A percentile compares a stretch with the other conserved stretches of the same genome.
phyloP scores from a whole-genome alignment of 2,113 vertebrate genomes.

The Panthera uncia region DNA sequence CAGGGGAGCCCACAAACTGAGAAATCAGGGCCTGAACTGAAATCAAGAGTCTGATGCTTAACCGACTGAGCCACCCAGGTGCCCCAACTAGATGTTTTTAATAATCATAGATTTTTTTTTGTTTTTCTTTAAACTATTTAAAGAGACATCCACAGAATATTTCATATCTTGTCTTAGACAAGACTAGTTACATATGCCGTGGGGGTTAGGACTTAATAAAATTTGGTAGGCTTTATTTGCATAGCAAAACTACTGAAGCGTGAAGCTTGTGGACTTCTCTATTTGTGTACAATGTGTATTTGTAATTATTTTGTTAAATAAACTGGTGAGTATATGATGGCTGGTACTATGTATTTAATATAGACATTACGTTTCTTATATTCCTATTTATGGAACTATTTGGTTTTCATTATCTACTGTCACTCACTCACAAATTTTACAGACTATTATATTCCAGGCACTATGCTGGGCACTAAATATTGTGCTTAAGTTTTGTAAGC shows the following conservation, averaged over 20 bases:
- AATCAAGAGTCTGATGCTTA: too few species aligned
- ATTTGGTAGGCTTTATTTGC: not conserved
- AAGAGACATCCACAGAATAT: not conserved
- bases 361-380: not conserved
- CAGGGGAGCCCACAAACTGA: too few species aligned
- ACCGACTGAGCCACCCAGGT: too few species aligned
- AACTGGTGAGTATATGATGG: not conserved
- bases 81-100: not conserved
- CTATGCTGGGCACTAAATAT: not conserved
- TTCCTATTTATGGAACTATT: not conserved
- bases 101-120: not conserved
- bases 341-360: not conserved
- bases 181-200: not conserved
- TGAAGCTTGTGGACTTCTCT: not conserved
- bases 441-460: not conserved
- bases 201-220: not conserved
- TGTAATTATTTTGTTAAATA: not conserved
- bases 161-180: not conserved
- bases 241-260: not conserved
- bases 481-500: not conserved
- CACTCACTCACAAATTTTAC: not conserved
- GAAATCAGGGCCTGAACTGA: too few species aligned
- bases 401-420: not conserved
- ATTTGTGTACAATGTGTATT: not conserved
- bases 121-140: slow-evolving; percentile 18